These are phyloP conservation scores for Bothrops jararaca DNA, from an alignment of 2,113 vertebrate genomes.

Conservation along the genomic window DNA sequence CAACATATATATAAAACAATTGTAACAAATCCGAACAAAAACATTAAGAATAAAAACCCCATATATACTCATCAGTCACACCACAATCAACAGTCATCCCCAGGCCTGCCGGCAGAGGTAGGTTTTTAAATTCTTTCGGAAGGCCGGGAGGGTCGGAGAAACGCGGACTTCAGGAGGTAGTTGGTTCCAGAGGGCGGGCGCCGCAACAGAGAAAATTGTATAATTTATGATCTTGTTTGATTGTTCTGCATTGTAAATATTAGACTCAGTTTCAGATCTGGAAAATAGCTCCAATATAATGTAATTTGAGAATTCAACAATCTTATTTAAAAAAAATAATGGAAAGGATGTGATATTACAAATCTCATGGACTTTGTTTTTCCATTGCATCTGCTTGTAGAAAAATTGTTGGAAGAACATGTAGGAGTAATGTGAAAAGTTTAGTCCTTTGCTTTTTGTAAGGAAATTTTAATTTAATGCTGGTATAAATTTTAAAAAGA, in stretches of 20 bases:
- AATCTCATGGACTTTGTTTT: neutral
- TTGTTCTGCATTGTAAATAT: neutral
- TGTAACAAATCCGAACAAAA: too few relatives aligned
- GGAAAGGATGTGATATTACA: too few relatives aligned
- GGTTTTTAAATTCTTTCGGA: too few relatives aligned
- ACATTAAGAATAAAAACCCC: too few relatives aligned
- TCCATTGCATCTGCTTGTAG: neutral
- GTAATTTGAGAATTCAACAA: neutral
- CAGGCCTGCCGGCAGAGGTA: too few relatives aligned
- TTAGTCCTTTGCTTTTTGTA: neutral
- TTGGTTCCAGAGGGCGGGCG: too few relatives aligned
- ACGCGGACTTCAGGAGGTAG: too few relatives aligned
- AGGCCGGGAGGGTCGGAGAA: too few relatives aligned
- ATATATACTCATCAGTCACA: too few relatives aligned
- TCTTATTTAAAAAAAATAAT: neutral
- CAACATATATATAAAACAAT: too few relatives aligned
- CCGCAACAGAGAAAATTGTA: too few relatives aligned
- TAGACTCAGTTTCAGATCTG: neutral
- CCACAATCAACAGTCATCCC: too few relatives aligned
- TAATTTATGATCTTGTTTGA: conserved; percentile 7
- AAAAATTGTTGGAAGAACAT: neutral
- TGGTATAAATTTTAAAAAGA: neutral
- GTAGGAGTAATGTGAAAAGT: neutral
- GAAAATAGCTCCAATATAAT: neutral
- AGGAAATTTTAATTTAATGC: neutral